Conservation (phyloP, 1,140 invertebrate species). For the Atta texana region DNA sequence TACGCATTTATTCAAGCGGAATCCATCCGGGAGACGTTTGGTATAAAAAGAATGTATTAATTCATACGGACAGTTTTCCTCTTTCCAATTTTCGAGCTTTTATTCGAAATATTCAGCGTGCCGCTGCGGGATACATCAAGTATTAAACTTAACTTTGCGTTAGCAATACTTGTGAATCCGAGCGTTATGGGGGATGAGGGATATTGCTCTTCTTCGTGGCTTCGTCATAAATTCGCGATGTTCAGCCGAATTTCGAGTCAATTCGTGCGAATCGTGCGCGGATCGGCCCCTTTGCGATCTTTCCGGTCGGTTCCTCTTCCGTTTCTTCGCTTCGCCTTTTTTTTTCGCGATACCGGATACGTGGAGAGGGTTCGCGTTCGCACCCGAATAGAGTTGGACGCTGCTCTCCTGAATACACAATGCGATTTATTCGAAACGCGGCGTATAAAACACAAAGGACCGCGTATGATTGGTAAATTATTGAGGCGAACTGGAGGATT, state of each 20-base stretch:
- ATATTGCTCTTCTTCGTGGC: conserved; percentile 27
- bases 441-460: conserved; percentile 84
- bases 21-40: not conserved
- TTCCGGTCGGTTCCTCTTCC: conserved; percentile 56
- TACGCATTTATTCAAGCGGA: conserved; percentile 1
- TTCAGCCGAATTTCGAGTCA: conserved; percentile 82
- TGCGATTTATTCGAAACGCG: conserved; percentile 84
- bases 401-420: conserved; percentile 86
- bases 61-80: not conserved
- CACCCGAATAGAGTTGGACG: conserved; percentile 80
- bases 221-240: conserved; percentile 82
- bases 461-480: conserved; percentile 86
- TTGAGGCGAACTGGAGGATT: conserved; percentile 78
- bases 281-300: conserved; percentile 57
- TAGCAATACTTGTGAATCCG: conserved; percentile 32
- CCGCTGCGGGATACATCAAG: conserved; percentile 2
- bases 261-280: conserved; percentile 80
- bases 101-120: conserved; percentile 1
- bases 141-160: conserved; percentile 48
- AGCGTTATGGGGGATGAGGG: not conserved
- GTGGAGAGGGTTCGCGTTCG: conserved; percentile 69
- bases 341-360: conserved; percentile 21
- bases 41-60: not conserved
- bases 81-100: conserved; percentile 7
- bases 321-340: conserved; percentile 49